Evolutionary conservation across 2,113 vertebrate species (phyloP).

Genomic region (Geococcyx californianus): DNA sequence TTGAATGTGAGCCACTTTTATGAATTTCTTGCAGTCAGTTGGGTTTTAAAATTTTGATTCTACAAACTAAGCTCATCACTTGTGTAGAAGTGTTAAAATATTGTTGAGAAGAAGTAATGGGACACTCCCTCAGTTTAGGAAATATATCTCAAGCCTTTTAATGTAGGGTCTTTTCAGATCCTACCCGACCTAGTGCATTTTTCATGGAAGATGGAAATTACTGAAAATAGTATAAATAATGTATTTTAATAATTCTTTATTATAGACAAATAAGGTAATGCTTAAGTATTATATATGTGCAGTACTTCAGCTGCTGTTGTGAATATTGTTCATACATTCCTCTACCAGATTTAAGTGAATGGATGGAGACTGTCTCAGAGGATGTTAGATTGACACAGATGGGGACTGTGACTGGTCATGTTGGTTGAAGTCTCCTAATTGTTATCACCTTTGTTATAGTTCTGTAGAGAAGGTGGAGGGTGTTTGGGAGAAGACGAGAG

Average conservation of each 20-base stretch:
- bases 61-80: not conserved
- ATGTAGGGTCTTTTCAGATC: not conserved
- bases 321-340: not conserved
- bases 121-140: not conserved
- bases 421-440: not conserved
- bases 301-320: not conserved
- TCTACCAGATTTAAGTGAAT: too few species aligned
- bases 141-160: not conserved
- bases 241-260: not conserved
- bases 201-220: not conserved
- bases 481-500: not conserved
- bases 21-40: not conserved
- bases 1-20: not conserved
- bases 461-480: not conserved
- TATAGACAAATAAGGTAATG: not conserved
- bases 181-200: not conserved
- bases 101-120: not conserved
- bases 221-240: not conserved
- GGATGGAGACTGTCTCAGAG: fast-evolving
- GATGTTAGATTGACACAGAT: not conserved
- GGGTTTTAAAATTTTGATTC: not conserved
- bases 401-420: not conserved
- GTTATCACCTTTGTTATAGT: not conserved
- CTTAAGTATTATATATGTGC: not conserved
- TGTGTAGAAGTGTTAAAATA: not conserved